Base-by-base conservation (phyloP, 2,113 vertebrate genomes). In the Oryzias melastigma region DNA sequence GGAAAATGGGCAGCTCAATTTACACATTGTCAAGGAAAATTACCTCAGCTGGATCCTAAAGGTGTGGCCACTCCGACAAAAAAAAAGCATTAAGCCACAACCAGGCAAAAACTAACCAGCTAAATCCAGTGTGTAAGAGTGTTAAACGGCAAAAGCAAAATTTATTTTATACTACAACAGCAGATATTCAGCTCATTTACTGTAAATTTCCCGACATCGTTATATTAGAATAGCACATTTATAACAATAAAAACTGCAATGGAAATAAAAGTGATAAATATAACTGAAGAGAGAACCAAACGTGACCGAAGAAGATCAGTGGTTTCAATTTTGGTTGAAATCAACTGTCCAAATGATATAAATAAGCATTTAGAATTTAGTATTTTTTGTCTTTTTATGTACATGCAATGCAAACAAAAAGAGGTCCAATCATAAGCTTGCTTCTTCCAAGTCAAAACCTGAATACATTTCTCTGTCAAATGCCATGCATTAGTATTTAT, bases 1-100 rank as follows among this genome's bases (percentile, higher is more conserved):
- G 55, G 43, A 55, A 65, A 53, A 62, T 67, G 61, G 71, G 61
- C 50, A 85, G 73, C 52, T 79, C 65, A 75, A 73, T 81, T 65
- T 65, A 63, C 45, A 61, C 51, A 58, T 65, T 49, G 65, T 78
- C 68, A 76, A 80, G 78, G 75, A 85, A 85, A 85, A 86, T 86
- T 76, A 83, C 62, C 75, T 85, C 80, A 86, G 83, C 64, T 71
- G 78, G 80, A 68, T 81, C 77, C 78, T 78, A 35, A 84, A 86
- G 84, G 84, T 78, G 82, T 81, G 81, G 74, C 70, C 46, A 60
- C 46, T 65, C 27, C 62, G 43, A 70, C 56, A 81, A 74, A 45
- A 86, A 29, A 57, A 55, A 73, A 59, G 42, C 52, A 67, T 43
- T 57, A 47, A 75, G 63, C 75, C 49, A 68, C 51, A 25, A 18